phyloP scores from a whole-genome alignment of 2,888 invertebrate species.

The Dermolepida albohirtum region DNA sequence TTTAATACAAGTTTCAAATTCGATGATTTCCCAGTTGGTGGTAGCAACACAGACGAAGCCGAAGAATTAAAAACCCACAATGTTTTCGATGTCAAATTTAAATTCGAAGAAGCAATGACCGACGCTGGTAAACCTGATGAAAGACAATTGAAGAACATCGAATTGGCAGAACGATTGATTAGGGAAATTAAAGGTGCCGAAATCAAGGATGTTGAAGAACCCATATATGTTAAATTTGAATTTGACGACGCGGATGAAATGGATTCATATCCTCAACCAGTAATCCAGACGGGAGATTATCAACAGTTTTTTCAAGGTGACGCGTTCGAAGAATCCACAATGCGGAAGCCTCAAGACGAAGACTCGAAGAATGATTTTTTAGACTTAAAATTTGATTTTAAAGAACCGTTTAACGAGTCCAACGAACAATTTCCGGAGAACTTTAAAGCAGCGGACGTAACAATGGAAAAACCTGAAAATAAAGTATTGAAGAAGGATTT shows the following conservation, averaged over 20 bases:
- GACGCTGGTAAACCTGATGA: not conserved
- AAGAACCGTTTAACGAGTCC: not conserved
- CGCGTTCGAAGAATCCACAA: not conserved
- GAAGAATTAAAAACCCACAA: not conserved
- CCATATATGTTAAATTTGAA: too few species aligned
- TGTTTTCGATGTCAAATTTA: not conserved
- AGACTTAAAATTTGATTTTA: constrained; percentile 14
- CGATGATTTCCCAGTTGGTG: not conserved
- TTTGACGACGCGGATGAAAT: too few species aligned
- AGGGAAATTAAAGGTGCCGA: not conserved
- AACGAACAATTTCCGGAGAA: not conserved
- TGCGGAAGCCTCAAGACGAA: not conserved
- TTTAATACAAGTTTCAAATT: not conserved
- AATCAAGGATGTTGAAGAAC: constrained; percentile 13
- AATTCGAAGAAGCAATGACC: not conserved
- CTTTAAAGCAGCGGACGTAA: not conserved
- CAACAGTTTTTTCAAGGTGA: not conserved
- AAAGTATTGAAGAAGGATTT: not conserved
- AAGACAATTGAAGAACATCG: not conserved
- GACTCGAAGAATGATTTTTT: not conserved
- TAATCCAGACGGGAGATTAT: too few species aligned
- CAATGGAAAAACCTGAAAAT: not conserved
- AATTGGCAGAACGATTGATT: not conserved
- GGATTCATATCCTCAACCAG: too few species aligned
- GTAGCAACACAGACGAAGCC: too few species aligned